Conservation (phyloP, 2,797 vertebrate genomes). For the Pseudochromis fuscus region DNA sequence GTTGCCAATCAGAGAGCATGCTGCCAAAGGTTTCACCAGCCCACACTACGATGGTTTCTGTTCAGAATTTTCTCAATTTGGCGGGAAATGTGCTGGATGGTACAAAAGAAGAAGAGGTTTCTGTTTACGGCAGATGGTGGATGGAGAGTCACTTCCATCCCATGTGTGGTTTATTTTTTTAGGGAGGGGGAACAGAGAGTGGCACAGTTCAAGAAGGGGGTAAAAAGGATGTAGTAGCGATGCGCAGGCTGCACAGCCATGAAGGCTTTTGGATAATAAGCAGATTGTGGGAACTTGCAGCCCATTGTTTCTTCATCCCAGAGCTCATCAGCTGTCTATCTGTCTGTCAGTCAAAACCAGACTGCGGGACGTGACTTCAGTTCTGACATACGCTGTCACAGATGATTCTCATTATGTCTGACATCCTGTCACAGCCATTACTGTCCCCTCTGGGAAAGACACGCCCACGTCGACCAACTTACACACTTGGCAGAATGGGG, state of each 20-base stretch:
- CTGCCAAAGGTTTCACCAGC: background rate
- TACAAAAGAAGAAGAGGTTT: constrained; percentile 18
- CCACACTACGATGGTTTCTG: background rate
- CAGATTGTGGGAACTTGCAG: background rate
- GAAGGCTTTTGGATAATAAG: constrained; percentile 18
- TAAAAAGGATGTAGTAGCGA: background rate
- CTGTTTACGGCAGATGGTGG: constrained; percentile 38
- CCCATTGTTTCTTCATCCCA: constrained; percentile 12
- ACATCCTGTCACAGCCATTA: constrained; percentile 70
- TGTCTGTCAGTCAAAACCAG: constrained; percentile 55
- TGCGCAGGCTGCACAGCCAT: constrained; percentile 2
- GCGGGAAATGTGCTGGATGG: constrained; percentile 2
- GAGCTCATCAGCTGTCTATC: constrained; percentile 53
- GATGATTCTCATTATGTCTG: constrained; percentile 69
- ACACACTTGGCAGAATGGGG: constrained; percentile 21
- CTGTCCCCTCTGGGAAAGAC: constrained; percentile 43
- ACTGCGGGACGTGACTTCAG: constrained; percentile 51
- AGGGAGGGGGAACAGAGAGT: constrained; percentile 20
- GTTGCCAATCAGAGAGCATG: background rate
- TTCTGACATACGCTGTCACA: constrained; percentile 68
- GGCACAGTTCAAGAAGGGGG: background rate
- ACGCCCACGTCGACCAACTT: constrained; percentile 21
- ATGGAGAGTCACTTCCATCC: constrained; percentile 18
- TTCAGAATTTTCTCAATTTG: constrained; percentile 24
- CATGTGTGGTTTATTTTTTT: constrained; percentile 11